These are phyloP conservation scores for Motacilla tschutschensis DNA, from an alignment of 2,113 vertebrate genomes.

Conservation along the genomic window DNA sequence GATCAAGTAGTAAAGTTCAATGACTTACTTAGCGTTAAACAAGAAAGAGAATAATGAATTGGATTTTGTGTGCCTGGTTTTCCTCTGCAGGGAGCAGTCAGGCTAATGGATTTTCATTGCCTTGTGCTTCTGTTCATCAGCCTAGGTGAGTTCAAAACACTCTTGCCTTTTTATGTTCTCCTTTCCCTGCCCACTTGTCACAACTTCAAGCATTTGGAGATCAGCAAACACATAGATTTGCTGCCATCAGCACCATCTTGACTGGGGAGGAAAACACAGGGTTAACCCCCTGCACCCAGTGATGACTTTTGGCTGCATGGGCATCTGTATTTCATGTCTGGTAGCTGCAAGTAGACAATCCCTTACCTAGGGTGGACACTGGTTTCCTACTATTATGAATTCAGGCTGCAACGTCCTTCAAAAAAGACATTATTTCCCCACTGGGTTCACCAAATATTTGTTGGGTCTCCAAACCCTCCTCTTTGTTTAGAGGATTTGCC, in stretches of 20 bases:
- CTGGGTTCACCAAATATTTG: constrained; percentile 21
- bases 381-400: constrained; percentile 52
- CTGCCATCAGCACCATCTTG: neutral
- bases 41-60: constrained; percentile 60
- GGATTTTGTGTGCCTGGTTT: constrained; percentile 44
- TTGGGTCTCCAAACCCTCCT: constrained; percentile 3
- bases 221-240: neutral
- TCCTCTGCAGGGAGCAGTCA: constrained; percentile 43
- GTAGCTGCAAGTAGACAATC: neutral
- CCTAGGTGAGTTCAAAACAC: constrained; percentile 39
- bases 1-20: constrained; percentile 43
- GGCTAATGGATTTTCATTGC: constrained; percentile 50
- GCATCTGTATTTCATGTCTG: neutral
- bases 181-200: neutral
- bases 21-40: constrained; percentile 51
- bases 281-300: neutral
- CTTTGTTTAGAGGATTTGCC: constrained; percentile 26
- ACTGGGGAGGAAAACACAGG: neutral
- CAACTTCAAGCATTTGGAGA: neutral
- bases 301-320: neutral
- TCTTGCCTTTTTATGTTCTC: neutral
- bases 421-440: neutral
- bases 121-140: constrained; percentile 32
- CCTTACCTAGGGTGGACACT: constrained; percentile 9
- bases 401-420: neutral